A percentile compares a stretch with the other conserved stretches of the same genome.
Conservation (phyloP, 2,888 invertebrate species). For the Auanema sp. region DNA sequence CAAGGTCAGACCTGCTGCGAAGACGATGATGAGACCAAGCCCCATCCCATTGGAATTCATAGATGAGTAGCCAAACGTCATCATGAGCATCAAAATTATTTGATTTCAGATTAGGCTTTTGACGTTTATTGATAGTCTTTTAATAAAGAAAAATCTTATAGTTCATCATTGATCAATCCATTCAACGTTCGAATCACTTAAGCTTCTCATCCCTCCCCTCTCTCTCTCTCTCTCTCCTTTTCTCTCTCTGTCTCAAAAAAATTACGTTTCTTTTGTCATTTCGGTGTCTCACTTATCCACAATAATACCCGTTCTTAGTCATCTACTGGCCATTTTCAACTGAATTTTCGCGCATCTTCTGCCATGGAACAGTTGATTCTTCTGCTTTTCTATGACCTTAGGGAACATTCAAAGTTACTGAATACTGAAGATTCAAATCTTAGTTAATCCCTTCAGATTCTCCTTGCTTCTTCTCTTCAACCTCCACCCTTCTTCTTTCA, state of each 20-base stretch:
- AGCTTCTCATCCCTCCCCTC: background rate
- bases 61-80: too few species aligned
- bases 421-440: background rate
- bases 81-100: too few species aligned
- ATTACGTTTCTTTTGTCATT: too few species aligned
- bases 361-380: too few species aligned
- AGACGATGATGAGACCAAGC: conserved; percentile 2
- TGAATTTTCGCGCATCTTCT: too few species aligned
- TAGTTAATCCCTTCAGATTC: background rate
- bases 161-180: background rate
- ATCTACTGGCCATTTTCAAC: too few species aligned
- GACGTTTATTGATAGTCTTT: conserved; percentile 9
- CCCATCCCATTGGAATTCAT: conserved; percentile 2
- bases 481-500: background rate
- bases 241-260: background rate
- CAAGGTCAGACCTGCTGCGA: background rate
- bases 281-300: too few species aligned
- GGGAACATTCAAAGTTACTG: too few species aligned
- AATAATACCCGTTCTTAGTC: too few species aligned
- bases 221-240: background rate
- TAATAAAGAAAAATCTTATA: too few species aligned
- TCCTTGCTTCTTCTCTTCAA: background rate
- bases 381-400: too few species aligned
- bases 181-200: conserved; percentile 14
- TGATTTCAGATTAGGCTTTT: too few species aligned